phyloP scores from a whole-genome alignment of 2,888 invertebrate genomes.

The Artemia sinica region DNA sequence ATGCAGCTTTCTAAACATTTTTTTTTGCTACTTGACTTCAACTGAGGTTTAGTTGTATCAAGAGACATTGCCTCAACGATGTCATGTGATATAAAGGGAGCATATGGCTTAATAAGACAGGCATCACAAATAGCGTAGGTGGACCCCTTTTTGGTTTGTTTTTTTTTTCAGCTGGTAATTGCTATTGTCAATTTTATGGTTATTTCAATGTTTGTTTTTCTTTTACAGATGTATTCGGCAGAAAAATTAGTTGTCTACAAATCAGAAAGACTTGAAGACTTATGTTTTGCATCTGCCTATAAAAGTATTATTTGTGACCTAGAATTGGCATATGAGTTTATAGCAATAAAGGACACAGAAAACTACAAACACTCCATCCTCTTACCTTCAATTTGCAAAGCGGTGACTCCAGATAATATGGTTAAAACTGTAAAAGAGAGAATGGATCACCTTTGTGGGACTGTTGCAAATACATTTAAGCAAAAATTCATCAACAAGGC shows the following conservation, averaged over 20 bases:
- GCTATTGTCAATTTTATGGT: too few species aligned
- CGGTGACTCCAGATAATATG: background rate
- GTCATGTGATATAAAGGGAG: too few species aligned
- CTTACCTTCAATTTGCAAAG: background rate
- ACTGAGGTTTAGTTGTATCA: too few species aligned
- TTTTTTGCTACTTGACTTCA: too few species aligned
- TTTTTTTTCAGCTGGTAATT: too few species aligned
- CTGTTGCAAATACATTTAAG: background rate
- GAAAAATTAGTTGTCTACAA: background rate
- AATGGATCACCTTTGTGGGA: background rate
- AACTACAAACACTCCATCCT: background rate
- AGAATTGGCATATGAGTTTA: background rate
- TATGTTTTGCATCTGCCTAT: background rate
- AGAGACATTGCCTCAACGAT: too few species aligned
- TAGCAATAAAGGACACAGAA: background rate
- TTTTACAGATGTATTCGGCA: background rate
- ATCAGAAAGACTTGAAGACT: constrained; percentile 4
- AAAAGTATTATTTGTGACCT: background rate
- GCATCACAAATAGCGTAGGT: too few species aligned
- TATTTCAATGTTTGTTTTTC: too few species aligned
- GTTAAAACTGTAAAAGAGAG: background rate
- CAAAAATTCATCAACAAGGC: background rate
- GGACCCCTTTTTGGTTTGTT: too few species aligned
- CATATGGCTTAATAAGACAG: too few species aligned
- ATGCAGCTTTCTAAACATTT: too few species aligned